Evolutionary conservation across 2,797 vertebrate species (phyloP).

Genomic region (Sebastes paucispinis): DNA sequence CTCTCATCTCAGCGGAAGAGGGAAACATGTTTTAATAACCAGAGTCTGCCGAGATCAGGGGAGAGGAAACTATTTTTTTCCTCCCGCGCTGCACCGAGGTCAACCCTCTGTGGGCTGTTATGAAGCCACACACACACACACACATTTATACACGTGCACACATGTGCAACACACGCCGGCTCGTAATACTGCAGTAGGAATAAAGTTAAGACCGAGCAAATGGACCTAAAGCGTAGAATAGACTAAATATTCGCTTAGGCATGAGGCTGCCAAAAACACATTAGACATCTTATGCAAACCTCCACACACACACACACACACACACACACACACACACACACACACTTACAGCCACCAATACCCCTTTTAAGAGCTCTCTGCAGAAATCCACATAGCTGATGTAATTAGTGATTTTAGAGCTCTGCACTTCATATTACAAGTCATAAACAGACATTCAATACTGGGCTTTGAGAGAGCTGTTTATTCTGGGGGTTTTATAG

Average conservation of each 20-base stretch:
- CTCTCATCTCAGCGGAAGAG: constrained; percentile 70
- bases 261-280: constrained; percentile 11
- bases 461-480: constrained; percentile 76
- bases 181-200: constrained; percentile 5
- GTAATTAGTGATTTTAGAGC: constrained; percentile 82
- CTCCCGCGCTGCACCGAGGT: constrained; percentile 46
- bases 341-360: constrained; percentile 20
- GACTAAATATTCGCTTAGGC: constrained; percentile 7
- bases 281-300: constrained; percentile 18
- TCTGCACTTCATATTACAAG: constrained; percentile 79
- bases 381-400: constrained; percentile 77
- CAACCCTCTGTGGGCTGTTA: constrained; percentile 44
- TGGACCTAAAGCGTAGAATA: constrained; percentile 1
- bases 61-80: constrained; percentile 65
- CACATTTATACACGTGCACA: constrained; percentile 13
- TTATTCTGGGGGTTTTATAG: constrained; percentile 79
- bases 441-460: constrained; percentile 85
- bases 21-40: constrained; percentile 76
- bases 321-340: constrained; percentile 14
- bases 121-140: constrained; percentile 24
- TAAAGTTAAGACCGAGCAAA: constrained; percentile 23
- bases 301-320: constrained; percentile 7
- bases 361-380: constrained; percentile 65
- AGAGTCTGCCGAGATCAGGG: constrained; percentile 70
- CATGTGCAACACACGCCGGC: not conserved